Conservation (phyloP, 2,888 invertebrate genomes). For the Cephonodes hylas region DNA sequence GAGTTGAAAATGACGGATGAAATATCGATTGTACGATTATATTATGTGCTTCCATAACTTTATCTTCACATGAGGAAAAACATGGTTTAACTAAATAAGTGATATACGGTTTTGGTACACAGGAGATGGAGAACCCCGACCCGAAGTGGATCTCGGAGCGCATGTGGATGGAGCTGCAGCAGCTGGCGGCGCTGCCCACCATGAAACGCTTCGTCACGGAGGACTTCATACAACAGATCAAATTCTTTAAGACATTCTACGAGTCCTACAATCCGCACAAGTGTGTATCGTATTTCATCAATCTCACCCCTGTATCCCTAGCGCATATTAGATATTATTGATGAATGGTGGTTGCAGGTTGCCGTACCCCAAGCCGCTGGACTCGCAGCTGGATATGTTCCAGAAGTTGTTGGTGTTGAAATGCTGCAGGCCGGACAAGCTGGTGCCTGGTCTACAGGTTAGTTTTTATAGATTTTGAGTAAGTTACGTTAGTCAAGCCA, state of each 20-base stretch:
- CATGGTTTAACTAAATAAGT: too few relatives aligned
- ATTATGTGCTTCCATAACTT: too few relatives aligned
- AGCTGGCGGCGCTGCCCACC: conserved; percentile 83
- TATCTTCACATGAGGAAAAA: too few relatives aligned
- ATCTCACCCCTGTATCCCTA: too few relatives aligned
- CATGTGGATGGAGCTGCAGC: conserved; percentile 91
- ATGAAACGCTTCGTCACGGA: conserved; percentile 83
- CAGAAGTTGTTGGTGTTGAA: conserved; percentile 90
- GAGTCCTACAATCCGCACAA: conserved; percentile 86
- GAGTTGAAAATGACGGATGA: too few relatives aligned
- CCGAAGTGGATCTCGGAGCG: conserved; percentile 89
- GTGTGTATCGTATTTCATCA: conserved; percentile 45
- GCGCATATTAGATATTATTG: too few relatives aligned
- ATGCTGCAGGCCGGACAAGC: conserved; percentile 91
- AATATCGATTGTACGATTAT: too few relatives aligned
- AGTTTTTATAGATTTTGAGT: not conserved
- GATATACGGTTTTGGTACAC: not conserved
- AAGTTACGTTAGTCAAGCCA: not conserved
- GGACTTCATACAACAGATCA: conserved; percentile 78
- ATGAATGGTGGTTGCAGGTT: conserved; percentile 61
- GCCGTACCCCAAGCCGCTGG: conserved; percentile 84
- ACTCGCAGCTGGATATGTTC: conserved; percentile 83
- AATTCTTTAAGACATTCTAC: conserved; percentile 83
- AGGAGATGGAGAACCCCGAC: conserved; percentile 86
- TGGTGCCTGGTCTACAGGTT: conserved; percentile 88